phyloP scores from a whole-genome alignment of 2,113 vertebrate species.

The Pungitius pungitius region DNA sequence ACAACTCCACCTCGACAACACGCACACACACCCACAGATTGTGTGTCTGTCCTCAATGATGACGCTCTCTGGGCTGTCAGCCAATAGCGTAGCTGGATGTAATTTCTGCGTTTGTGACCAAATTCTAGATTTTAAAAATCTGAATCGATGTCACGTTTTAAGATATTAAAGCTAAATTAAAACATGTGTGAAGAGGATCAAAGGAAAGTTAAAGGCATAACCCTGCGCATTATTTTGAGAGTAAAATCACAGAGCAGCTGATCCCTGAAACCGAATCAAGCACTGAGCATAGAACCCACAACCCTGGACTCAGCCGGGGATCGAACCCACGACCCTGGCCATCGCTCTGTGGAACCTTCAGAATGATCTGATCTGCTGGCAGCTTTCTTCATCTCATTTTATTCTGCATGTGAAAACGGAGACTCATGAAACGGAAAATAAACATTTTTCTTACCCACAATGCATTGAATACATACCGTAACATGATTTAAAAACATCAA shows the following conservation, averaged over 20 bases:
- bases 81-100: slow-evolving; percentile 9
- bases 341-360: too few species aligned
- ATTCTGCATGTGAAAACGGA: slow-evolving; percentile 25
- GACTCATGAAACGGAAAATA: slow-evolving; percentile 18
- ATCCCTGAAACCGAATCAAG: too few species aligned
- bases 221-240: too few species aligned
- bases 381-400: slow-evolving; percentile 21
- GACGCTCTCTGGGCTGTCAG: not conserved
- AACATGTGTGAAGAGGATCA: too few species aligned
- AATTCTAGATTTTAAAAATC: not conserved
- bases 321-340: too few species aligned
- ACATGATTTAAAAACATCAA: slow-evolving; percentile 30
- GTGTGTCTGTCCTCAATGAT: not conserved
- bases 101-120: not conserved
- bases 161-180: too few species aligned
- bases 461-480: slow-evolving; percentile 44
- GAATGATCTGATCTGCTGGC: too few species aligned
- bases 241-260: too few species aligned
- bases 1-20: slow-evolving; percentile 26
- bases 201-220: too few species aligned
- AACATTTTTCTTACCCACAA: slow-evolving; percentile 45
- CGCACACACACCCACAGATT: not conserved
- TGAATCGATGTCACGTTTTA: too few species aligned
- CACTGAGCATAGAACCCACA: too few species aligned
- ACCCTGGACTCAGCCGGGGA: too few species aligned